Evolutionary conservation across 2,888 invertebrate species (phyloP).

Genomic region (Callosobruchus maculatus): DNA sequence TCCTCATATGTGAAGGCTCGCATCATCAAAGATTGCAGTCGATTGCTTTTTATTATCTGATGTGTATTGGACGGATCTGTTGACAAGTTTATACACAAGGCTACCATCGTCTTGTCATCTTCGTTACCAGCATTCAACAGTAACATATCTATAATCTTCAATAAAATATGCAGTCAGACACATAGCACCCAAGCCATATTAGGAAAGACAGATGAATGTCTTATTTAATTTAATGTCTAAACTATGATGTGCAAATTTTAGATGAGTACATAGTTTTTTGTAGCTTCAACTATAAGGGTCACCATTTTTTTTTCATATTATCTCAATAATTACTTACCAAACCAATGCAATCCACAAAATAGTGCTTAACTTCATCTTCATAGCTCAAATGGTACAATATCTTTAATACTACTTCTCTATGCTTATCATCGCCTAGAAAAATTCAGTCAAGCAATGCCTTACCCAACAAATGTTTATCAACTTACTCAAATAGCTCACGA

Average conservation of each 20-base stretch:
- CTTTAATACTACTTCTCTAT: slow-evolving; percentile 74
- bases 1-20: slow-evolving; percentile 86
- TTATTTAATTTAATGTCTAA: too few species aligned
- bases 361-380: slow-evolving; percentile 89
- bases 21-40: slow-evolving; percentile 80
- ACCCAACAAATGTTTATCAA: slow-evolving; percentile 17
- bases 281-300: too few species aligned
- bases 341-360: slow-evolving; percentile 93
- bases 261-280: too few species aligned
- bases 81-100: slow-evolving; percentile 89
- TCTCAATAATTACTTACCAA: slow-evolving; percentile 59
- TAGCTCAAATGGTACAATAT: slow-evolving; percentile 90
- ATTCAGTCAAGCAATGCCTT: background rate
- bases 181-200: too few species aligned
- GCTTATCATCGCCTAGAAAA: slow-evolving; percentile 66
- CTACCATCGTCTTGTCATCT: slow-evolving; percentile 70
- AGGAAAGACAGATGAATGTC: too few species aligned
- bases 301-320: too few species aligned
- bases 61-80: slow-evolving; percentile 86
- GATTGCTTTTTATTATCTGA: slow-evolving; percentile 83
- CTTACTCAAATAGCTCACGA: slow-evolving; percentile 83
- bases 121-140: slow-evolving; percentile 66
- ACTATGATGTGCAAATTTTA: too few species aligned
- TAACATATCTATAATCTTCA: slow-evolving; percentile 74
- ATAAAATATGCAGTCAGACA: slow-evolving; percentile 9